Base-by-base conservation (phyloP, 2,113 vertebrate genomes). In the Solea solea region DNA sequence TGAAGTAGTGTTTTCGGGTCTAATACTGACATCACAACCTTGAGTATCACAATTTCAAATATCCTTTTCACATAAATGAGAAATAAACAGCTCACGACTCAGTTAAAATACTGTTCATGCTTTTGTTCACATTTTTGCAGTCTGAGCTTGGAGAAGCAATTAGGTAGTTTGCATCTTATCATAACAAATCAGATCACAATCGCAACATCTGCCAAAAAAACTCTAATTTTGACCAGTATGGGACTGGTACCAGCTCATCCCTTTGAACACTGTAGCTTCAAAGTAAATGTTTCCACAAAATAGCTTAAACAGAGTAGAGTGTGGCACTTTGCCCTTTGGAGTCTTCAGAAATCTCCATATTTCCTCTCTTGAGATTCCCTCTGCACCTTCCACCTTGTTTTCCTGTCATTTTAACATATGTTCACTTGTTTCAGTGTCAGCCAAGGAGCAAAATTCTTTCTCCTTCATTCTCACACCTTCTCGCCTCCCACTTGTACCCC, bases 231-330 rank as follows among this genome's bases (percentile, higher is more conserved):
- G 34, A 34, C 5, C 34, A 34, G 3, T 34, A 34, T 2, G 5
- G 34, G 1, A 3, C 34, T 34, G 34, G 5, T 34, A 34, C 5
- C 34, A 34, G 34, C 34, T 34, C 34, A 34, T 34, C 46, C 21
- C 12, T 15, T 16, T 8, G 0, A 0, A 4, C 7, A 51, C 21
- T 2, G 13, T 16, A 44, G 49, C 25, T 16, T 60, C 54, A 9
- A 6, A 59, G 34, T 71, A 14, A 42, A 49, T 67, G 41, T 50
- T 65, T 41, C 21, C 46, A 52, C 28, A 34, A 58, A 75, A 85
- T 67, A 57, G 12, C 15, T 52, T 73, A 85, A 80, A 64, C 69
- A 81, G 74, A 74, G 14, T 45, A 5, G 34, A 81, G 44, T 54
- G 9, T 45, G 44, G 44, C 44, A 2, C 8, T 45, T 9, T 12